phyloP scores from a whole-genome alignment of 30 jellyfish, hydroid and myxozoan genomes.

The Aurelia coerulea region DNA sequence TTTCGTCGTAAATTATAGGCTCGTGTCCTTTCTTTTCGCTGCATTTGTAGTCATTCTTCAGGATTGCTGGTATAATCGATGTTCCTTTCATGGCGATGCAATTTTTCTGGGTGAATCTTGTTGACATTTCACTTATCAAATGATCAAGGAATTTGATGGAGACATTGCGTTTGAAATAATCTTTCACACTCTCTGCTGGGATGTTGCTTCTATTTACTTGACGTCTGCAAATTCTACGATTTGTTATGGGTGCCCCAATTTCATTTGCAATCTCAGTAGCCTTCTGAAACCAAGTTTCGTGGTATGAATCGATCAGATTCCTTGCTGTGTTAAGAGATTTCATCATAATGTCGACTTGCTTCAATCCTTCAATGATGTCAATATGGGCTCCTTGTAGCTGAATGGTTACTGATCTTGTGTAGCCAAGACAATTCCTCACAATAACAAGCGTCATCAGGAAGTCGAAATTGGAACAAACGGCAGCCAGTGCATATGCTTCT shows the following conservation, averaged over 20 bases:
- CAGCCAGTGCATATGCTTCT: background rate
- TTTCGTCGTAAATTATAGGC: background rate
- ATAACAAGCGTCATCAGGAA: background rate
- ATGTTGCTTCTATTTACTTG: background rate
- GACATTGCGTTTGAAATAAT: too few relatives aligned
- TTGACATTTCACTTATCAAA: background rate
- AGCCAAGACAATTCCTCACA: background rate
- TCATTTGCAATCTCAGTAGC: constrained; percentile 7
- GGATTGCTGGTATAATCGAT: background rate
- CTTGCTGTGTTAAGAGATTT: background rate
- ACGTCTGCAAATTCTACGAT: background rate
- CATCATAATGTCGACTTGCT: constrained; percentile 3
- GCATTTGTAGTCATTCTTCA: too few relatives aligned
- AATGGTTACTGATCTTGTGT: background rate
- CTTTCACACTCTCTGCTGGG: background rate
- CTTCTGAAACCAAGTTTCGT: constrained; percentile 18
- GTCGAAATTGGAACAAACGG: background rate
- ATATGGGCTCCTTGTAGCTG: background rate
- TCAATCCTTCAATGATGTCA: constrained; percentile 1
- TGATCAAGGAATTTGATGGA: too few relatives aligned
- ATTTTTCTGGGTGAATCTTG: background rate
- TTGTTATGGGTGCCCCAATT: background rate
- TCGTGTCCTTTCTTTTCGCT: background rate
- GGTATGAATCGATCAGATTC: background rate
- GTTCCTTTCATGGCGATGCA: background rate